Evolutionary conservation across 2,113 vertebrate species (phyloP).

Genomic region (Plotosus lineatus): DNA sequence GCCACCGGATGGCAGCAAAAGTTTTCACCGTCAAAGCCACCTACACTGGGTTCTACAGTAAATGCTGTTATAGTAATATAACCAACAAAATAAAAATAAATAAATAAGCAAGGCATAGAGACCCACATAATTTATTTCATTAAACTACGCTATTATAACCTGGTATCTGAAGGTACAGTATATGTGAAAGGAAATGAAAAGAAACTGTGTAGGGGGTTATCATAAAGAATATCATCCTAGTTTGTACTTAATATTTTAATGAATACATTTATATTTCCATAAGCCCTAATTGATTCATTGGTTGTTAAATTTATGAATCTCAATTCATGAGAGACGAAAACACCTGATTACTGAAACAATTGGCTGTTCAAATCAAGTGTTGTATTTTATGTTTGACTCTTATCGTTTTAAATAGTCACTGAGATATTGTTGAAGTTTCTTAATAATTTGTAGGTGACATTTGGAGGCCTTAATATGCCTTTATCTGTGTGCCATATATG

Average conservation of each 20-base stretch:
- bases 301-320: too few relatives aligned
- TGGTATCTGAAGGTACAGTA: background rate
- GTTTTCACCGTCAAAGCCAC: background rate
- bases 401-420: background rate
- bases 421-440: background rate
- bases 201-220: background rate
- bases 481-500: conserved; percentile 14
- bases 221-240: background rate
- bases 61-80: background rate
- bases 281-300: background rate
- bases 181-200: background rate
- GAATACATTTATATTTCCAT: background rate
- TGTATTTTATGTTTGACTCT: background rate
- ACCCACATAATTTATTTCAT: background rate
- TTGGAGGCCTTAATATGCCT: conserved; percentile 7
- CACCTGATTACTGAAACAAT: background rate
- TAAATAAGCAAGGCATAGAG: conserved; percentile 2
- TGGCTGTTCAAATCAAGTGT: background rate
- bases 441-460: conserved; percentile 23
- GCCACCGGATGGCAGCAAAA: conserved; percentile 47
- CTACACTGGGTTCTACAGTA: background rate
- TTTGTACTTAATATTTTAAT: background rate
- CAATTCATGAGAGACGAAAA: too few relatives aligned
- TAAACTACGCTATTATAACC: background rate
- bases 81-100: background rate